Conservation (phyloP, 2,797 vertebrate species). For the Crocodylus rhombifer region DNA sequence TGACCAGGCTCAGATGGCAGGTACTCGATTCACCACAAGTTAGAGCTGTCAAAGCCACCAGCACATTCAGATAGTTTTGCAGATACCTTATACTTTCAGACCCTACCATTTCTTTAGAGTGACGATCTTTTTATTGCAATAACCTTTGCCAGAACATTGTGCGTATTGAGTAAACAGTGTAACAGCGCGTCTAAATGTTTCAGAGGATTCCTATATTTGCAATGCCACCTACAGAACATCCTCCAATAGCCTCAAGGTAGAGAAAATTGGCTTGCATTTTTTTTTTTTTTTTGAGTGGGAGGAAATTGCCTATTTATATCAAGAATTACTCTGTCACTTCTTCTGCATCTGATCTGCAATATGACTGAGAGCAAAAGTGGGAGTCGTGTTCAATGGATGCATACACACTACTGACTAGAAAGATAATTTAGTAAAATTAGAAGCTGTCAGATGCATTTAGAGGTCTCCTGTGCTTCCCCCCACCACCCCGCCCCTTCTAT, state of each 20-base stretch:
- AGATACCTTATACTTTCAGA: fast-evolving
- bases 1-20: too few species aligned
- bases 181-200: neutral
- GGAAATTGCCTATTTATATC: neutral
- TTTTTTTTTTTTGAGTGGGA: neutral
- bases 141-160: neutral
- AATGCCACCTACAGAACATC: neutral
- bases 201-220: neutral
- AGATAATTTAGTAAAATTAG: neutral
- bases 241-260: neutral
- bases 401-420: fast-evolving
- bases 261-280: neutral
- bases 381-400: fast-evolving
- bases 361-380: fast-evolving
- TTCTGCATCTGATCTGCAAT: neutral
- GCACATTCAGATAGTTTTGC: too few species aligned
- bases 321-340: neutral
- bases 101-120: neutral
- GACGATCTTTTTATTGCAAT: neutral
- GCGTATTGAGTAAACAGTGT: fast-evolving
- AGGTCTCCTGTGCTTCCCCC: neutral
- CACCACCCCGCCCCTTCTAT: neutral
- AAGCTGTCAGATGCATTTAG: neutral
- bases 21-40: too few species aligned
- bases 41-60: too few species aligned